A percentile compares a stretch with the other conserved stretches of the same genome.
These are phyloP conservation scores for Callorhinus ursinus DNA, from an alignment of 2,113 vertebrate genomes.

Conservation along the genomic window DNA sequence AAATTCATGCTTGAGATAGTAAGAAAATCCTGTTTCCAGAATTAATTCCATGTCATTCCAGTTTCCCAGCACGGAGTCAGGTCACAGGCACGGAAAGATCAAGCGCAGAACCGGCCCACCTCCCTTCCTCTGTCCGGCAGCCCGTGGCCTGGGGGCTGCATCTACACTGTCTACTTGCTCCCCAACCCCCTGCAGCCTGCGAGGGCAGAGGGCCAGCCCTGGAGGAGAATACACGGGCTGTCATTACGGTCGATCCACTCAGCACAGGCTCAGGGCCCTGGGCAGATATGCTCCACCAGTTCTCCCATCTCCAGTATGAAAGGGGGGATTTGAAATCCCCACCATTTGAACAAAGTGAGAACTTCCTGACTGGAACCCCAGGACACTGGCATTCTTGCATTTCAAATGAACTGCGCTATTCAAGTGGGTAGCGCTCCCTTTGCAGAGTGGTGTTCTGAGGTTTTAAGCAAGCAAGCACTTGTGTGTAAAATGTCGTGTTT, in stretches of 20 bases:
- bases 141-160: background rate
- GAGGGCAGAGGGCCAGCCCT: background rate
- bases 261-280: conserved; percentile 21
- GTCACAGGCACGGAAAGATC: conserved; percentile 48
- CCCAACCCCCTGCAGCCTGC: background rate
- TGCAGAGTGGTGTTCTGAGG: conserved; percentile 25
- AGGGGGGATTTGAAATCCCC: conserved; percentile 13
- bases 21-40: conserved; percentile 63
- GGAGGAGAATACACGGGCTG: background rate
- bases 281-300: conserved; percentile 25
- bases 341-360: background rate
- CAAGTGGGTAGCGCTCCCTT: background rate
- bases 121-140: background rate
- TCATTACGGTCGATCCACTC: background rate
- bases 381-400: background rate
- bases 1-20: conserved; percentile 58
- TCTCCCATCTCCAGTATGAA: background rate
- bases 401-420: background rate
- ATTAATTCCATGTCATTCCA: conserved; percentile 59
- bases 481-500: conserved; percentile 16
- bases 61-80: conserved; percentile 40
- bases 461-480: conserved; percentile 17
- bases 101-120: background rate
- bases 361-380: conserved; percentile 36
- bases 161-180: background rate